A percentile compares a stretch with the other conserved stretches of the same genome.
Evolutionary conservation across 2,113 vertebrate genomes (phyloP).

Genomic region (Gobio gobio): DNA sequence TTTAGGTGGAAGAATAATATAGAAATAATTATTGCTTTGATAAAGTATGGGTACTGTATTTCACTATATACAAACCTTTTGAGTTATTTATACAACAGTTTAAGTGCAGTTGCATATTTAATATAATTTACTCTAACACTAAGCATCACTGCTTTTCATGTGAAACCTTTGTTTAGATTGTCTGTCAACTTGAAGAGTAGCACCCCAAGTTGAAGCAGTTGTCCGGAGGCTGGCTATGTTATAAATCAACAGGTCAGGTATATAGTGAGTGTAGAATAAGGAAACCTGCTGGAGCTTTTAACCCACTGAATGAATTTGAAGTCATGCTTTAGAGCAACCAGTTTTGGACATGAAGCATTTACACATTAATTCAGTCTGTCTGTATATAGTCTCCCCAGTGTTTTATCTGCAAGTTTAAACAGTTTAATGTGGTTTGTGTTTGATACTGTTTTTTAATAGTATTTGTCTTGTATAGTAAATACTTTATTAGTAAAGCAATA

Average conservation of each 20-base stretch:
- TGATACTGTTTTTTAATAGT: background rate
- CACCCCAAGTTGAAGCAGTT: slow-evolving; percentile 23
- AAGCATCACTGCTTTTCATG: slow-evolving; percentile 17
- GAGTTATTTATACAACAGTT: too few relatives aligned
- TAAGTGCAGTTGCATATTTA: background rate
- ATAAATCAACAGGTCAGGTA: slow-evolving; percentile 19
- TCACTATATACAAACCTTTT: too few relatives aligned
- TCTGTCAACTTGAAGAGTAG: slow-evolving; percentile 28
- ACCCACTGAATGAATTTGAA: slow-evolving; percentile 6
- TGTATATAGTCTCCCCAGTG: background rate
- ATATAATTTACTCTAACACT: background rate
- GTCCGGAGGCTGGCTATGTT: slow-evolving; percentile 33
- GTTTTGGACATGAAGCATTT: slow-evolving; percentile 7
- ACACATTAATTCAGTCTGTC: too few relatives aligned
- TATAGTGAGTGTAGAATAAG: background rate
- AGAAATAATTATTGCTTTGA: too few relatives aligned
- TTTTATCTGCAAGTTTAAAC: slow-evolving; percentile 14
- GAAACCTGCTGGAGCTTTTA: background rate
- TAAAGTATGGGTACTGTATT: too few relatives aligned
- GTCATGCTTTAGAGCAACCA: slow-evolving; percentile 9
- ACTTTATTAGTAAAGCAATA: background rate
- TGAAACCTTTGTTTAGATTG: slow-evolving; percentile 30
- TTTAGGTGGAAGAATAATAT: too few relatives aligned
- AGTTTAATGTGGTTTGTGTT: background rate
- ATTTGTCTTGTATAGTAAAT: background rate